Base-by-base conservation (phyloP, 2,888 invertebrate genomes). In the Tiliacea citrago region DNA sequence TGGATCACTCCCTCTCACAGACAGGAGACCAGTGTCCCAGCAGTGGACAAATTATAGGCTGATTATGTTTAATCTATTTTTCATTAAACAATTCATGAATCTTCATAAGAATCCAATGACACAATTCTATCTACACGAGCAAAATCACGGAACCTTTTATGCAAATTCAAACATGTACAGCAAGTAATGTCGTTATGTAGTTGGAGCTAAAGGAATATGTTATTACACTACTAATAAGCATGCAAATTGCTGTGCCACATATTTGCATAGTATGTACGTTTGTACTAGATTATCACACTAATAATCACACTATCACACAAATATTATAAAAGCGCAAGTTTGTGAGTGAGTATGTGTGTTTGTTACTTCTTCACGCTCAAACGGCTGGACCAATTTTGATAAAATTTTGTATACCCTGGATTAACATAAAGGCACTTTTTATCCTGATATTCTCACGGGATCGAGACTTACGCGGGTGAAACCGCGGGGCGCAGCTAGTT, bases 171-270 rank as follows among this genome's bases (percentile, higher is more conserved):
- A 45, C 73, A 45, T 21, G 49, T 42, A 55, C 51, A 53, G 39
- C 16, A 39, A 49, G 49, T 73, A 45, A 77, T 57, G 45, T 61
- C 21, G 13, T 79, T 62, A 62, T 67, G 73, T 57, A 61, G 13
- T 66, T 18, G 21, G 35, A 55, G 21, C 51, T 57, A 62, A 78
- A 67, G 74, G 80, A 79, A 74, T 78, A 79, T 39, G 39, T 47
- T 67, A 72, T 65, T 16, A 67, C 18, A 24, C 47, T 57, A 67
- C 57, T 67, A 67, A 74, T 74, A 57, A 66, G 49, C 45, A 78
- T 78, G 74, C 61, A 79, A 67, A 78, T 79, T 62, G 29, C 12
- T 62, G 12, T 39, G 21, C 51, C 35, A 45, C 7, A 29, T 18
- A 68, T 75, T 75, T 75, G 73, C 66, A 51, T 18, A 29, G 9